These are phyloP conservation scores for Nasonia vitripennis DNA, from an alignment of 1,140 invertebrate genomes.

Conservation along the genomic window DNA sequence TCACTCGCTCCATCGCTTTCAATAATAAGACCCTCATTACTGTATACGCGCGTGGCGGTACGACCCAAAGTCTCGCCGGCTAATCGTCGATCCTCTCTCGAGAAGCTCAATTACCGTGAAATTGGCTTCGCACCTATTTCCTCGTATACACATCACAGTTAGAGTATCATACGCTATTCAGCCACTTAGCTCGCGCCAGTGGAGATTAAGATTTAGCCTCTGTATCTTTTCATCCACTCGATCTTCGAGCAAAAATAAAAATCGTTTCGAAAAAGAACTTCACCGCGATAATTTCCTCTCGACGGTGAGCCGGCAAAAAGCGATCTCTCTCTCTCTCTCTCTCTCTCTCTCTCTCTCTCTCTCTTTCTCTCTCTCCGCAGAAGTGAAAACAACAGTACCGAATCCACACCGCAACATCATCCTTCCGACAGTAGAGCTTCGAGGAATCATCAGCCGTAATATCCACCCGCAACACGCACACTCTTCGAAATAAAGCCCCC, in stretches of 20 bases:
- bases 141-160: not conserved
- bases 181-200: not conserved
- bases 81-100: not conserved
- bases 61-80: not conserved
- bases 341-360: too few relatives aligned
- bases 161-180: too few relatives aligned
- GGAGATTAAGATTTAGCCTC: not conserved
- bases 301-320: too few relatives aligned
- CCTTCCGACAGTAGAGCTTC: not conserved
- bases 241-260: too few relatives aligned
- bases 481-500: too few relatives aligned
- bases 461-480: not conserved
- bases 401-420: not conserved
- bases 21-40: not conserved
- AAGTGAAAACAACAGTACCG: slow-evolving; percentile 10
- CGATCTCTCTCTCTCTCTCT: too few relatives aligned
- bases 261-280: too few relatives aligned
- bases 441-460: slow-evolving; percentile 10
- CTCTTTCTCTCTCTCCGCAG: too few relatives aligned
- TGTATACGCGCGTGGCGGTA: not conserved
- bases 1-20: not conserved
- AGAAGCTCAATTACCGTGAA: not conserved
- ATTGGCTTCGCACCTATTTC: slow-evolving; percentile 24
- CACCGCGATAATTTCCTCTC: too few relatives aligned
- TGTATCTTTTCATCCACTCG: too few relatives aligned